Conservation (phyloP, 2,888 invertebrate species). For the Drosophila eohydei region DNA sequence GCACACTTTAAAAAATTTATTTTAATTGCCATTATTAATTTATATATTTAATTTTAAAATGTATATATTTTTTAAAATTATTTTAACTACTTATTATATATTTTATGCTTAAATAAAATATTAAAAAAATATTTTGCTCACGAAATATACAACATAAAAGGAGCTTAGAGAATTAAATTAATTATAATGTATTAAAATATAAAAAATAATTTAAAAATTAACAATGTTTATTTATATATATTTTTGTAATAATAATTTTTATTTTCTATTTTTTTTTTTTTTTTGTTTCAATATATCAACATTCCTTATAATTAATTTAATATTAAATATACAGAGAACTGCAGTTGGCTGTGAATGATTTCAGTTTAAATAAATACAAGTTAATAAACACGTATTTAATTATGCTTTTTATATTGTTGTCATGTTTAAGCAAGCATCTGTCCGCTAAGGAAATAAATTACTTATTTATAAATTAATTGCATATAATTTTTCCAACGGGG, state of each 20-base stretch:
- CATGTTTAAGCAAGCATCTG: neutral
- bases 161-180: too few relatives aligned
- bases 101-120: too few relatives aligned
- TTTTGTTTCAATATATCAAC: too few relatives aligned
- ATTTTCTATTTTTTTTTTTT: neutral
- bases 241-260: neutral
- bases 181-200: too few relatives aligned
- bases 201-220: neutral
- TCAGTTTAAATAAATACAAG: neutral
- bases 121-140: too few relatives aligned
- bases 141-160: too few relatives aligned
- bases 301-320: neutral
- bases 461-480: conserved; percentile 29
- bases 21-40: neutral
- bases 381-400: conserved; percentile 2
- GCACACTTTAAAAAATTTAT: neutral
- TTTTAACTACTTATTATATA: too few relatives aligned
- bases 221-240: neutral
- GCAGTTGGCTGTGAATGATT: neutral
- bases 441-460: conserved; percentile 9
- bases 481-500: conserved; percentile 2
- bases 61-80: too few relatives aligned
- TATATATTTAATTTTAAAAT: neutral
- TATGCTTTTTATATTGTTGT: neutral
- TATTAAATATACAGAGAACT: neutral